Evolutionary conservation across 1,140 invertebrate species (phyloP).

Genomic region (Zelostemma sp.): DNA sequence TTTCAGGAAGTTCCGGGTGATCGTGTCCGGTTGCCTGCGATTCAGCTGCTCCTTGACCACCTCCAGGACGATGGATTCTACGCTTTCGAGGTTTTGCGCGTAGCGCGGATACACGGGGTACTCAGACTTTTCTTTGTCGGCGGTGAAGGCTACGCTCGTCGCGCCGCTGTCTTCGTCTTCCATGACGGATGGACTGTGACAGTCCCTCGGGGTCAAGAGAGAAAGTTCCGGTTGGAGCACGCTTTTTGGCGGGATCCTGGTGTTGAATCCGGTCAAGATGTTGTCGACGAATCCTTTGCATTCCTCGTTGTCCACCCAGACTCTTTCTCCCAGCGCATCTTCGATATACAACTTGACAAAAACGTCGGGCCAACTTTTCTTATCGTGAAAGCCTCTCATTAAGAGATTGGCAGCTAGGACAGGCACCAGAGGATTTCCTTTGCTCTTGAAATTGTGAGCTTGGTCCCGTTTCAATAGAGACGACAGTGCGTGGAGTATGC

Average conservation of each 20-base stretch:
- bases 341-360: slow-evolving; percentile 92
- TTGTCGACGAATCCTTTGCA: slow-evolving; percentile 95
- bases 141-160: slow-evolving; percentile 51
- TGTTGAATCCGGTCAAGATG: slow-evolving; percentile 89
- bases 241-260: slow-evolving; percentile 78
- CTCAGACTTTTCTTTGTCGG: slow-evolving; percentile 69
- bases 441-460: slow-evolving; percentile 78
- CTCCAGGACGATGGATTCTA: slow-evolving; percentile 87
- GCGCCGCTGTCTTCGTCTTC: slow-evolving; percentile 73
- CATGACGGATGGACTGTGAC: slow-evolving; percentile 69
- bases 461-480: slow-evolving; percentile 87
- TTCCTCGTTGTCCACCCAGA: slow-evolving; percentile 94
- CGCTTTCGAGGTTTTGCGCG: slow-evolving; percentile 75
- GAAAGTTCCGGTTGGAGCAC: slow-evolving; percentile 74
- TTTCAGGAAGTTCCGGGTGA: slow-evolving; percentile 89
- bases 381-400: slow-evolving; percentile 83
- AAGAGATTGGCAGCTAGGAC: slow-evolving; percentile 90
- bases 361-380: slow-evolving; percentile 82
- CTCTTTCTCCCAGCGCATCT: slow-evolving; percentile 90
- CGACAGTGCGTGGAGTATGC: slow-evolving; percentile 83
- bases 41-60: slow-evolving; percentile 89
- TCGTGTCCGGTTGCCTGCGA: slow-evolving; percentile 86
- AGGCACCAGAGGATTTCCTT: slow-evolving; percentile 85
- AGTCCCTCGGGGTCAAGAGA: slow-evolving; percentile 66
- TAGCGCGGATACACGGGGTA: slow-evolving; percentile 73